phyloP scores from a whole-genome alignment of 2,888 invertebrate species.

The Acleris laterana region DNA sequence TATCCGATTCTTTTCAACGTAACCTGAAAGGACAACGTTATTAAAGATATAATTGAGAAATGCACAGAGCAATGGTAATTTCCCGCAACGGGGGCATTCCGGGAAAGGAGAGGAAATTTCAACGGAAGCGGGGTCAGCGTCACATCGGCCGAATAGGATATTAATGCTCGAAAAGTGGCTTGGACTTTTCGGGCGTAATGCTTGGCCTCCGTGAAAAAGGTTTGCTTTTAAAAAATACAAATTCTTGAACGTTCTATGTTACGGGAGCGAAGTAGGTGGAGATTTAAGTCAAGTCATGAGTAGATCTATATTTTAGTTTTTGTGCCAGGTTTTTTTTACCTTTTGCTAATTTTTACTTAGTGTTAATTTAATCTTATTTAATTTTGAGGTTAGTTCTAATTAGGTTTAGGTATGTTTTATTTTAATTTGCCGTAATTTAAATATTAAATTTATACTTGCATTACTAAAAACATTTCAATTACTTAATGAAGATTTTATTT shows the following conservation, averaged over 20 bases:
- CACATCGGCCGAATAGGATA: slow-evolving; percentile 28
- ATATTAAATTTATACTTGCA: no score
- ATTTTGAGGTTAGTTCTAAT: no score
- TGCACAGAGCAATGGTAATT: slow-evolving; percentile 35
- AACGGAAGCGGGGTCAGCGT: slow-evolving; percentile 24
- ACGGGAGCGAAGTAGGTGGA: not conserved
- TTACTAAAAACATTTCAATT: no score
- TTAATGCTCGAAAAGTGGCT: slow-evolving; percentile 31
- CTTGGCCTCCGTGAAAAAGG: not conserved
- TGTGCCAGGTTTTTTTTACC: no score
- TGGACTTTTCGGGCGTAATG: slow-evolving; percentile 16
- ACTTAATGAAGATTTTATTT: no score
- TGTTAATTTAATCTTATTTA: no score
- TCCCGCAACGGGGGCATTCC: slow-evolving; percentile 27
- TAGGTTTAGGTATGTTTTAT: no score
- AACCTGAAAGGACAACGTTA: slow-evolving; percentile 35
- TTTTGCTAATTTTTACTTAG: no score
- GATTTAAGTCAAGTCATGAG: no score
- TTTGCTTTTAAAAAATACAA: not conserved
- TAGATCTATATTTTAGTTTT: no score
- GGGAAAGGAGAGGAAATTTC: slow-evolving; percentile 24
- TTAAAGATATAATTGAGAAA: slow-evolving; percentile 41
- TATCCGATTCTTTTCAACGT: slow-evolving; percentile 25
- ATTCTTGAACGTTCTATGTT: not conserved
- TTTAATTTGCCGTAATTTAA: no score